Conservation (phyloP, 2,888 invertebrate genomes). For the Pterobdella sp. region DNA sequence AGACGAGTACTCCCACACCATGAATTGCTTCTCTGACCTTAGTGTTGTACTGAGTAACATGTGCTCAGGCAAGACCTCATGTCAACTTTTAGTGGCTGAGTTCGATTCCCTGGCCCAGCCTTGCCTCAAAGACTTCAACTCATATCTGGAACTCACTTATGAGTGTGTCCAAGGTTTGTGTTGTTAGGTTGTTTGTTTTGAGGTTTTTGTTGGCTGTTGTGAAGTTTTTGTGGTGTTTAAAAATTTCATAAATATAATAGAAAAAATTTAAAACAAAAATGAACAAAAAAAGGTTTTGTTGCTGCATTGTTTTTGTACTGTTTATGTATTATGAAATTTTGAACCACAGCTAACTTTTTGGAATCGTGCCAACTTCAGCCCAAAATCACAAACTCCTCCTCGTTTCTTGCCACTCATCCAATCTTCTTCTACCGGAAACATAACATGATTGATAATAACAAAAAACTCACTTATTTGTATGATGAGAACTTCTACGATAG, state of each 20-base stretch:
- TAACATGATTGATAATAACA: too few relatives aligned
- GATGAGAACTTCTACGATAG: too few relatives aligned
- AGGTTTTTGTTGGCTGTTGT: not conserved
- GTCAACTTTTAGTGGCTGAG: conserved; percentile 35
- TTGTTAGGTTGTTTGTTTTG: not conserved
- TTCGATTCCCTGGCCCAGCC: conserved; percentile 38
- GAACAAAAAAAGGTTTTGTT: not conserved
- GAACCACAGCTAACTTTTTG: not conserved
- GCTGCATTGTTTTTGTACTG: not conserved
- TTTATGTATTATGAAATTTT: not conserved
- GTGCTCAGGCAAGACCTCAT: conserved; percentile 34
- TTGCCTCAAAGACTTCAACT: conserved; percentile 37
- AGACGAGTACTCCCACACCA: conserved; percentile 35
- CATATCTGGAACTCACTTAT: conserved; percentile 37
- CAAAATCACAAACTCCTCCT: too few relatives aligned
- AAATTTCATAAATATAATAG: too few relatives aligned
- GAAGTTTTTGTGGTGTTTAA: not conserved
- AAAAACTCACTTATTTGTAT: too few relatives aligned
- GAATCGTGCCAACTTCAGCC: conserved; percentile 7
- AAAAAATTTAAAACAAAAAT: too few relatives aligned
- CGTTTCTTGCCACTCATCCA: too few relatives aligned
- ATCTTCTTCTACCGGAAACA: too few relatives aligned
- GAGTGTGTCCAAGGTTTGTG: conserved; percentile 35
- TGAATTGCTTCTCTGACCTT: conserved; percentile 37
- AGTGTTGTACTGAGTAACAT: conserved; percentile 31